phyloP scores from a whole-genome alignment of 1,140 invertebrate species.

The Trigoniulus corallinus region DNA sequence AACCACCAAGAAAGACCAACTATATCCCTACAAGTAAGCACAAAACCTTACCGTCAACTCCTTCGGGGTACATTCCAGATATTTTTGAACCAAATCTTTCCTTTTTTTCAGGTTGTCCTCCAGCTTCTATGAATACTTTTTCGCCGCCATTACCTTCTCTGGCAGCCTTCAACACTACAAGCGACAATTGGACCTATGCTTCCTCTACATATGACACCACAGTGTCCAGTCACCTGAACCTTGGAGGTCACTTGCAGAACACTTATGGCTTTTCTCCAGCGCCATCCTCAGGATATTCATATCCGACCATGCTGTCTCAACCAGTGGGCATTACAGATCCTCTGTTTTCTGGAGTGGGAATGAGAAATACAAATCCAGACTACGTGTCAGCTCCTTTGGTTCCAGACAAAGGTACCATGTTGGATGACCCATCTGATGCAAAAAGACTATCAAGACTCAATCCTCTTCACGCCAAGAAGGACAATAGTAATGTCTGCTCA shows the following conservation, averaged over 20 bases:
- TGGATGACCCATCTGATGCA: too few species aligned
- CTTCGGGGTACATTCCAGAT: not conserved
- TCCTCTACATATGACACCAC: not conserved
- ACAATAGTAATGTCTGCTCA: too few species aligned
- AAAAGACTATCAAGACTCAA: too few species aligned
- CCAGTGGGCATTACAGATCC: constrained; percentile 4
- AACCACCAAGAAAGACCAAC: constrained; percentile 84
- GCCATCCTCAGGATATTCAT: constrained; percentile 3
- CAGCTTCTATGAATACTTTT: constrained; percentile 3
- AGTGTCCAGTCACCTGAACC: not conserved
- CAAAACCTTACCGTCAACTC: not conserved
- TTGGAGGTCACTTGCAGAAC: not conserved
- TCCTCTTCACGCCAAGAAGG: too few species aligned
- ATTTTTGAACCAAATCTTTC: not conserved
- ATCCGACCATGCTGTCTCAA: constrained; percentile 3
- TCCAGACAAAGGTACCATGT: too few species aligned
- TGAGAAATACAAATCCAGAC: not conserved
- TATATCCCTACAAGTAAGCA: constrained; percentile 26
- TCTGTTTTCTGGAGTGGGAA: constrained; percentile 5
- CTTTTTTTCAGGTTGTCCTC: not conserved
- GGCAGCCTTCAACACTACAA: constrained; percentile 1
- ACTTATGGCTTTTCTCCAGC: constrained; percentile 7
- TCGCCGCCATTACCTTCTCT: constrained; percentile 2
- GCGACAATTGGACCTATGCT: constrained; percentile 4
- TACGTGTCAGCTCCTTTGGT: not conserved